Conservation (phyloP, 2,888 invertebrate species). For the Ditylenchus weischeri region DNA sequence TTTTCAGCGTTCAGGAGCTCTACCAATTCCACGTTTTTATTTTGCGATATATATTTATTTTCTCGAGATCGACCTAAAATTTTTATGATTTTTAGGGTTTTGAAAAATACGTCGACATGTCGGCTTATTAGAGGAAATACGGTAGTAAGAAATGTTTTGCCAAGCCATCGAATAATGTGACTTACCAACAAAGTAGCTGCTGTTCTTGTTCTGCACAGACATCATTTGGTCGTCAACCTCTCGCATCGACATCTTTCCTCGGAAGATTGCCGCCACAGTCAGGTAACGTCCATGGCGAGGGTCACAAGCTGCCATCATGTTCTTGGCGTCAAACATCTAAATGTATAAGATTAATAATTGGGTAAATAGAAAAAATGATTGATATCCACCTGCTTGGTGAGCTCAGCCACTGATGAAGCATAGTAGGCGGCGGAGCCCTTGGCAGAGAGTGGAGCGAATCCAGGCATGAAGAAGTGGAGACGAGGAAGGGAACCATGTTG, state of each 20-base stretch:
- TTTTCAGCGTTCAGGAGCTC: too few species aligned
- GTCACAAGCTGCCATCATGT: slow-evolving; percentile 65
- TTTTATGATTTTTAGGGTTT: too few species aligned
- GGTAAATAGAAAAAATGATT: slow-evolving; percentile 61
- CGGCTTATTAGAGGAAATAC: too few species aligned
- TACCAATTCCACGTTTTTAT: too few species aligned
- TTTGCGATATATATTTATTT: too few species aligned
- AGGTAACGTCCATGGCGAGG: slow-evolving; percentile 65
- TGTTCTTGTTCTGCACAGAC: slow-evolving; percentile 88
- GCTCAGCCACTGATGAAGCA: slow-evolving; percentile 37
- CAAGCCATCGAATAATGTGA: too few species aligned
- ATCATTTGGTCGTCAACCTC: slow-evolving; percentile 82
- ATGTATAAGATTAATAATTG: not conserved
- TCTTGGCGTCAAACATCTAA: slow-evolving; percentile 59
- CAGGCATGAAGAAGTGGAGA: slow-evolving; percentile 66
- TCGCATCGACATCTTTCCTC: slow-evolving; percentile 67
- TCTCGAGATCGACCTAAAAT: too few species aligned
- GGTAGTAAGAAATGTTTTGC: too few species aligned
- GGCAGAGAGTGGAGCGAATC: slow-evolving; percentile 54
- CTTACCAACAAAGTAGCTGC: slow-evolving; percentile 58
- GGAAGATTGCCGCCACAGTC: slow-evolving; percentile 67
- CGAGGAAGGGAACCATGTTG: slow-evolving; percentile 93
- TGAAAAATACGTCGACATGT: too few species aligned
- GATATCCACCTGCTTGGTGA: slow-evolving; percentile 35
- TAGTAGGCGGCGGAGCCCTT: slow-evolving; percentile 31